Conservation (phyloP, 2,113 vertebrate species). For the Excalfactoria chinensis region DNA sequence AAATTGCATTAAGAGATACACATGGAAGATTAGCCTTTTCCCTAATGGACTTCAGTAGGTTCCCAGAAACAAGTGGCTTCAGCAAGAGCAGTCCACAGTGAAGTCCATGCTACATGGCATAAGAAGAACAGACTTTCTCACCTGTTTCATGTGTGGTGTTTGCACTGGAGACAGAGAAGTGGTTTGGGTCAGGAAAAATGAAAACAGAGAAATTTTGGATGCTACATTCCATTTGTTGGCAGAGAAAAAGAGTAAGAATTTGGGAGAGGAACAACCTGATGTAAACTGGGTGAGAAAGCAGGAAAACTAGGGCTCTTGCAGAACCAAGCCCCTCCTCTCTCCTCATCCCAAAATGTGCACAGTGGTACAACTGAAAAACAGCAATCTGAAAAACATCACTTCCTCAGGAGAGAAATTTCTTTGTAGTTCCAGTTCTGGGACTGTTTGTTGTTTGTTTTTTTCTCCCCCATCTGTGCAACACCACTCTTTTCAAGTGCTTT, state of each 20-base stretch:
- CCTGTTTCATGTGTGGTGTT: background rate
- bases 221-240: background rate
- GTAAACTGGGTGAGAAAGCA: background rate
- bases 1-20: background rate
- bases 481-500: background rate
- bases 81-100: background rate
- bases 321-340: background rate
- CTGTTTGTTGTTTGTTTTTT: background rate
- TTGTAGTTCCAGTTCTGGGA: background rate
- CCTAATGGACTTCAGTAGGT: background rate
- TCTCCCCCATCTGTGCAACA: background rate
- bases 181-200: background rate
- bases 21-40: background rate
- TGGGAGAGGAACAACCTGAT: too few species aligned
- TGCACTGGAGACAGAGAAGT: background rate
- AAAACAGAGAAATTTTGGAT: background rate
- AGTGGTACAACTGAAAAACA: background rate
- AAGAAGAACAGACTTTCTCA: background rate
- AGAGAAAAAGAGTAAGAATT: background rate
- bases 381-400: rapidly evolving
- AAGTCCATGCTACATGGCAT: rapidly evolving
- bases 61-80: background rate
- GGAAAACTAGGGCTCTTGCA: background rate
- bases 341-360: background rate
- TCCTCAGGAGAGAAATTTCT: background rate